Base-by-base conservation (phyloP, 2,113 vertebrate species). In the Dicentrarchus labrax region DNA sequence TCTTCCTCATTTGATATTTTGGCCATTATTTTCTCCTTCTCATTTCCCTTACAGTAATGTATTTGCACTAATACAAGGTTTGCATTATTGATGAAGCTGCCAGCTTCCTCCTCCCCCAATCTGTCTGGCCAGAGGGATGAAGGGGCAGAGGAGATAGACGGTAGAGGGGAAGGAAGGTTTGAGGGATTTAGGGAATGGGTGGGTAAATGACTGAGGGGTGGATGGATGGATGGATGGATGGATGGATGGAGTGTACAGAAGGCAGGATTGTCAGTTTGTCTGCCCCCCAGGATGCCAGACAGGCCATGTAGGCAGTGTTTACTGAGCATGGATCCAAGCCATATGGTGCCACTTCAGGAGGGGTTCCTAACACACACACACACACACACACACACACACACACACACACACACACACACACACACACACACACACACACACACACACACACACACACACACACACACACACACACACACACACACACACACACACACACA, bases 61-160 rank as follows among this genome's bases (percentile, higher is more conserved):
- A 79, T 80, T 79, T 36, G 64, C 80, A 59, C 82, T 84, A 90
- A 92, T 82, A 82, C 70, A 73, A 38, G 72, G 73, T 78, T 62
- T 93, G 87, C 80, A 93, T 92, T 92, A 94, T 91, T 91, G 77
- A 94, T 94, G 86, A 90, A 69, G 79, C 71, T 39, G 67, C 85
- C 74, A 59, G 67, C 65, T 43, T 48, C 54, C 54, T 67, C 62
- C 60, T 76, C 62, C 67, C 67, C 71, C 78, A 75, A 74, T 84
- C 82, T 73, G 86, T 85, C 78, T 67, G 53, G n/a, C 43, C 61
- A 69, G 68, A 78, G 75, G 74, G 82, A 76, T 60, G 47, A 61
- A 76, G 64, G 45, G 68, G 13, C 38, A 41, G 43, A 48, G 50
- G 48, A 78, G 76, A 86, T 56, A 43, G 77, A 79, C 62, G 76